A percentile compares a stretch with the other conserved stretches of the same genome.
Conservation (phyloP, 2,888 invertebrate species). For the Yponomeuta sedellus region DNA sequence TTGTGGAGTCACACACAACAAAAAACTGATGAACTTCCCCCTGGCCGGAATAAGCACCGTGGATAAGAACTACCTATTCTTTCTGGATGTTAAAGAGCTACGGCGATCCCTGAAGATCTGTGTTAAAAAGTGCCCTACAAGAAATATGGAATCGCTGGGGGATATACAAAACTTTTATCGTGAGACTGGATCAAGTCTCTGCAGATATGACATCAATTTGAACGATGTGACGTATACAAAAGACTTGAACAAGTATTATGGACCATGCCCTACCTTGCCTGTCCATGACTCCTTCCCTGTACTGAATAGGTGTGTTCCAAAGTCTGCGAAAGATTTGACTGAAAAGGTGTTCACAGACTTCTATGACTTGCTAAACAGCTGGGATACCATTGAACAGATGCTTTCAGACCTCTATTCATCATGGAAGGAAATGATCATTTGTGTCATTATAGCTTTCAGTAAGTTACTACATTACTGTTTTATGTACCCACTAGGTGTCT, state of each 20-base stretch:
- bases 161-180: constrained; percentile 85
- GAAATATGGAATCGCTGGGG: constrained; percentile 74
- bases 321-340: constrained; percentile 79
- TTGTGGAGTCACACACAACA: constrained; percentile 89
- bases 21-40: constrained; percentile 82
- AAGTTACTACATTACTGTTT: constrained; percentile 40
- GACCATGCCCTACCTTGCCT: constrained; percentile 88
- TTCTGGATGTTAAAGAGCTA: constrained; percentile 87
- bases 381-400: constrained; percentile 92
- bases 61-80: constrained; percentile 88
- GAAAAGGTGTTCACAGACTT: constrained; percentile 81
- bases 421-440: constrained; percentile 89
- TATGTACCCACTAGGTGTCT: not conserved
- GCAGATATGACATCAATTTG: constrained; percentile 82
- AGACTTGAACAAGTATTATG: constrained; percentile 69
- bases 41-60: constrained; percentile 88
- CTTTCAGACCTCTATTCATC: constrained; percentile 91
- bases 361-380: constrained; percentile 89
- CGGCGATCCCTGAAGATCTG: constrained; percentile 90
- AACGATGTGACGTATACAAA: constrained; percentile 62
- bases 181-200: constrained; percentile 84
- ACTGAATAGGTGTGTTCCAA: constrained; percentile 92
- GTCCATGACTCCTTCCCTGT: constrained; percentile 86
- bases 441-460: constrained; percentile 90
- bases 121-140: constrained; percentile 90